Base-by-base conservation (phyloP, 2,113 vertebrate genomes). In the Halichoeres trimaculatus region DNA sequence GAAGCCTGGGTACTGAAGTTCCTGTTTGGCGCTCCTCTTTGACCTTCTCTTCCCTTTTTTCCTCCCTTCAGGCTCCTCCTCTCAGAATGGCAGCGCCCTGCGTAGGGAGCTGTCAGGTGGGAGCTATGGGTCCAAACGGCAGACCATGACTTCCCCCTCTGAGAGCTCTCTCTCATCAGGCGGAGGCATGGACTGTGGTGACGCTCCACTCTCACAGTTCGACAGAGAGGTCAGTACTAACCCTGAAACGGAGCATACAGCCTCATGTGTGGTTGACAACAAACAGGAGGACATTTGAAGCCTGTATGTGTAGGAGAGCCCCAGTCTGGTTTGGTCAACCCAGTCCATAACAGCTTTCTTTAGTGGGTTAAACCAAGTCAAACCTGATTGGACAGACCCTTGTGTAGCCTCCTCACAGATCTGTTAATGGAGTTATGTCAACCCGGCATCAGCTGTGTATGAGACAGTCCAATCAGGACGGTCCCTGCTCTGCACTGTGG, bases 131-230 rank as follows among this genome's bases (percentile, higher is more conserved):
- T 93, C 94, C 0, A 98, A 96, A 74, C 94, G 95, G 1, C 97
- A 97, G 90, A 95, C 98, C 43, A 94, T 98, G 95, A 96, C 97
- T 1, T 99, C 98, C 0, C 98, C 97, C 0, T 99, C 97, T 0
- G 98, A 99, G 65, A 98, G 98, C 61, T 99, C 98, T 1, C 87
- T 99, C 85, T 99, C 98, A 16, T 99, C 98, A 0, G 98, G 97
- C 2, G 98, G 97, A 10, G 98, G 98, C 63, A 92, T 96, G 94
- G 97, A 99, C 84, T 95, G 96, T 7, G 96, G 94, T 0, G 97
- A 99, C 10, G 94, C 96, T 0, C 95, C 96, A 0, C 94, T 95
- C 2, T 96, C 96, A 45, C 97, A 98, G 93, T 98, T 95, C 0
- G 98, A 99, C 48, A 93, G 96, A 90, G 98, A 99, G 96, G 98